Evolutionary conservation across 2,888 invertebrate species (phyloP), one percentile per base, ranked within the genome.

Genomic region (Exephanes ischioxanthus): DNA sequence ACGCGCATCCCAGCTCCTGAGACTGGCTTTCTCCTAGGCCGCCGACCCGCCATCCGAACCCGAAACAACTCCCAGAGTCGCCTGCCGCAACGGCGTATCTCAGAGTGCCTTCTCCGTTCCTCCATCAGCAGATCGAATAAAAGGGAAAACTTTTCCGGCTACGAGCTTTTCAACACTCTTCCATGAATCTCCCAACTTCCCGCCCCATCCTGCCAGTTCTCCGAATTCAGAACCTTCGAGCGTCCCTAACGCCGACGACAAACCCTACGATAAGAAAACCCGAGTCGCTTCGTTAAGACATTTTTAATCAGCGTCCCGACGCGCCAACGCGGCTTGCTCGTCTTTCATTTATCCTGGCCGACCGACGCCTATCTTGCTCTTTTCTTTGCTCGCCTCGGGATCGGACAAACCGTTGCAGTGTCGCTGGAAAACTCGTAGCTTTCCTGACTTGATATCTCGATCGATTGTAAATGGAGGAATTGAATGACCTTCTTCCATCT

Each of bases 271-370:
- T 16, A 70, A n/a, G 22, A 66, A 45, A 73, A 75, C 22, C 63
- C n/a, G 68, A 73, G 61, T 72, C 80, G 84, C 84, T 83, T 87
- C 87, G 84, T 87, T 86, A 84, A 80, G 84, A 85, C 80, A 80
- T 83, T 86, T 86, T 84, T 87, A 87, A 86, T 86, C 86, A 86
- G 73, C 68, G 45, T 66, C 53, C 58, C 45, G 58, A 48, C 41
- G 67, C 37, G 63, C 33, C 33, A 58, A 51, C 30, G 22, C 11
- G 14, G n/a, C 37, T 48, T 37, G 5, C 26, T 55, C 22, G 72
- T 41, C 45, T 33, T 61, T 45, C 63, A 41, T 33, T 37, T 55
- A 33, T 41, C 37, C 72, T 30, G 37, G 26, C 26, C 48, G 14
- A 78, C 48, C 22, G n/a, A 51, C 26, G 33, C 26, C 26, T 37